Evolutionary conservation across 2,888 invertebrate species (phyloP), one percentile per base, ranked within the genome.

Genomic region (Drosophila kuntzei): DNA sequence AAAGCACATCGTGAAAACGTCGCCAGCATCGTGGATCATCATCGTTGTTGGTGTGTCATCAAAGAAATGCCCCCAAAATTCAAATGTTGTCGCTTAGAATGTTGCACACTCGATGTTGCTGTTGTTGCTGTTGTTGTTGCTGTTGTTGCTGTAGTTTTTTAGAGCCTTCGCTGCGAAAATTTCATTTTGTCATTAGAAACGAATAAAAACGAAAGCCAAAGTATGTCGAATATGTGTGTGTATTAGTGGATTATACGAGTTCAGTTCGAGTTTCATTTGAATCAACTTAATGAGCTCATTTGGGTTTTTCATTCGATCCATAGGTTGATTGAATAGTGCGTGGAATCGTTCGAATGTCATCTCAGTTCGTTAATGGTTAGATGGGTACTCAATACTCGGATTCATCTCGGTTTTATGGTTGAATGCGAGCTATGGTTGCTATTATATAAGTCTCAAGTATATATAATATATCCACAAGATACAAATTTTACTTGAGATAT

Each of bases 1-100:
- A 88, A 87, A 88, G 88, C 78, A 76, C 87, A 83, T 80, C 83
- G 81, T 86, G 79, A 71, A 79, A 81, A 67, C 82, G 83, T 82
- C 83, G 78, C 71, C 76, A 73, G 46, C 59, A 60, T 37, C 39
- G 47, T 49, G 37, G 39, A 39, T 51, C 41, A 39, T 41, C 59
- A 58, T 51, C 53, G 60, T 58, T 32, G 29, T 18, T 32, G 46
- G 67, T 59, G 58, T 25, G 6, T 27, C 81, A 84, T 87, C 87
- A 87, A 83, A 87, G 87, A 77, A 79, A 81, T 77, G 65, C 71
- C 50, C 72, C 41, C 34, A 20, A 54, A 34, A 27, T 27, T 27
- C 27, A 27, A 53, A 54, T 69, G 49, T 37, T 62, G 29, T 49
- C 78, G 80, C 84, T 81, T 79, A 83, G 70, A 84, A 87, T 86